Percentiles rank a stretch among this genome's conserved stretches.
phyloP scores from a whole-genome alignment of 2,797 vertebrate species.

The Toxotes lorentzi region DNA sequence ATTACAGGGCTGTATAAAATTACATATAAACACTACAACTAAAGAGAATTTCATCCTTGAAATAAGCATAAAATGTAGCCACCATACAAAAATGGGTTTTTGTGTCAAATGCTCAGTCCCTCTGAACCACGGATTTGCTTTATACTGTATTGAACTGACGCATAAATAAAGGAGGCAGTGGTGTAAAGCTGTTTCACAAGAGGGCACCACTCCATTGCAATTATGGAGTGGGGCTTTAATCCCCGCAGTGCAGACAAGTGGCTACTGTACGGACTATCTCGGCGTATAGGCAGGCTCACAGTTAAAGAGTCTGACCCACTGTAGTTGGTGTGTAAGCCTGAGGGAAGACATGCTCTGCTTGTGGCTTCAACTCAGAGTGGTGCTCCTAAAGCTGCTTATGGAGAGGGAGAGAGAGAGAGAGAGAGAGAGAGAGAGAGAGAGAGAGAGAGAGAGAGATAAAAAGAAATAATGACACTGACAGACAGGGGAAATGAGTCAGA shows the following conservation, averaged over 20 bases:
- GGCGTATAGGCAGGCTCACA: constrained; percentile 16
- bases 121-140: constrained; percentile 5
- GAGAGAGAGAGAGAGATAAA: constrained; percentile 16
- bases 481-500: constrained; percentile 46
- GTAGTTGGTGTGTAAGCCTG: constrained; percentile 49
- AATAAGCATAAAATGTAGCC: background rate
- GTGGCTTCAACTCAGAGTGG: constrained; percentile 38
- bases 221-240: constrained; percentile 27
- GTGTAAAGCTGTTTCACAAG: constrained; percentile 48
- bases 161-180: constrained; percentile 6
- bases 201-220: constrained; percentile 42
- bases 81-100: too few species aligned
- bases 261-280: constrained; percentile 20
- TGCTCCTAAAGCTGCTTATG: constrained; percentile 59
- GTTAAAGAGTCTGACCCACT: constrained; percentile 52
- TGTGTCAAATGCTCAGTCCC: background rate
- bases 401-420: constrained; percentile 6
- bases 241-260: constrained; percentile 28
- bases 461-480: constrained; percentile 50
- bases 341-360: constrained; percentile 51
- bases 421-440: too few species aligned
- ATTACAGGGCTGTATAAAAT: background rate
- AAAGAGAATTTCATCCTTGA: background rate
- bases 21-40: background rate
- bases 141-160: background rate